Evolutionary conservation across 2,113 vertebrate genomes (phyloP).

Genomic region (Notiomystis cincta): DNA sequence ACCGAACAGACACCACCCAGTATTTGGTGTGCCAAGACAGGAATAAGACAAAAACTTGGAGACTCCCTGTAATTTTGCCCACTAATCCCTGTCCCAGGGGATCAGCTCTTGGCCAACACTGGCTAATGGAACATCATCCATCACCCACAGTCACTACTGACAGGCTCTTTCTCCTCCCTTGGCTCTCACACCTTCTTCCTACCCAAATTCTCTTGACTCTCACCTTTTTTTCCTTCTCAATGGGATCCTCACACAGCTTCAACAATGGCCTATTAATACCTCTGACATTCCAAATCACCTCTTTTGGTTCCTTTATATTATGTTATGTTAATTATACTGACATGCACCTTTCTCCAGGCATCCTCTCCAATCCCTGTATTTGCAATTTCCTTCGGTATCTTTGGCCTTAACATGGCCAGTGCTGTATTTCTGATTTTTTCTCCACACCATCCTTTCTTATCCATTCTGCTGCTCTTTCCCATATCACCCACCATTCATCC

Average conservation of each 20-base stretch:
- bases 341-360: not conserved
- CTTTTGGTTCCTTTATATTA: not conserved
- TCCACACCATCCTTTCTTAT: not conserved
- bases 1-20: not conserved
- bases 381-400: not conserved
- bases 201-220: not conserved
- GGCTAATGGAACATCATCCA: not conserved
- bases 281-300: not conserved
- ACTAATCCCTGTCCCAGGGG: not conserved
- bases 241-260: not conserved
- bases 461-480: not conserved
- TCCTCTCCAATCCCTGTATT: not conserved
- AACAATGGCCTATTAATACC: not conserved
- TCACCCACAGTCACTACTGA: not conserved
- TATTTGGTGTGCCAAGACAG: not conserved
- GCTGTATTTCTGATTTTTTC: not conserved
- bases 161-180: not conserved
- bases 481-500: not conserved
- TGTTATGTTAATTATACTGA: accelerated
- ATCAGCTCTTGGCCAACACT: not conserved
- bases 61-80: not conserved
- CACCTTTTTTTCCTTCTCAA: not conserved
- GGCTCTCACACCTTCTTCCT: not conserved
- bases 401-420: not conserved
- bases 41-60: not conserved